Conservation (phyloP, 2,888 invertebrate genomes). For the Eristalinus sepulchralis region DNA sequence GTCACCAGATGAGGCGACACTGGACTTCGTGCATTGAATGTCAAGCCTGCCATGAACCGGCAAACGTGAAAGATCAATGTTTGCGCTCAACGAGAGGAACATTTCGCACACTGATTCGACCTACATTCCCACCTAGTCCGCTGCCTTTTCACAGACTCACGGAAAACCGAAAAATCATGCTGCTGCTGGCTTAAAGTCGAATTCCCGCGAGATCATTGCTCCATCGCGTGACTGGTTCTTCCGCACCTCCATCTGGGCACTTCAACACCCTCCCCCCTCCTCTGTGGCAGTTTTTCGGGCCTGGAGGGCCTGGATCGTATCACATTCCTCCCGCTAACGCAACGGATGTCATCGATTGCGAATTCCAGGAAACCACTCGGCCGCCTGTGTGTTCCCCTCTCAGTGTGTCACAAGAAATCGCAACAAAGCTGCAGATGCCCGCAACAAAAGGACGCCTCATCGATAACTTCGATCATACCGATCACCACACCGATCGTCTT, state of each 20-base stretch:
- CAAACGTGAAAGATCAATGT: no score
- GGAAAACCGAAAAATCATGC: not conserved
- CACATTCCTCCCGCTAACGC: conserved; percentile 16
- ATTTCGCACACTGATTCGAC: no score
- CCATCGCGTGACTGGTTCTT: not conserved
- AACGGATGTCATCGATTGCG: conserved; percentile 51
- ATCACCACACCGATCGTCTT: conserved; percentile 24
- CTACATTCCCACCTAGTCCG: no score
- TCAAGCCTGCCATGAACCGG: no score
- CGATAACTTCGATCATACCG: not conserved
- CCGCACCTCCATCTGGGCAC: not conserved
- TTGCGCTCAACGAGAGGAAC: not conserved
- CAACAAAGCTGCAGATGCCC: conserved; percentile 12
- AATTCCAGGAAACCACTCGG: conserved; percentile 44
- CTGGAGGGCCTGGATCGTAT: conserved; percentile 43
- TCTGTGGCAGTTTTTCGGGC: not conserved
- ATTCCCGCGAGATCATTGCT: not conserved
- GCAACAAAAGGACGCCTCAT: not conserved
- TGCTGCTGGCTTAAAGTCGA: not conserved
- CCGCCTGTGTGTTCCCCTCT: conserved; percentile 38
- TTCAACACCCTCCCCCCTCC: not conserved
- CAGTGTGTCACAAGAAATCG: conserved; percentile 15
- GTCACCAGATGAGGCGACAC: not conserved
- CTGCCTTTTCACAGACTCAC: no score
- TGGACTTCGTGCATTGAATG: no score